Base-by-base conservation (phyloP, 2,113 vertebrate genomes). In the Corydoras maculifer region DNA sequence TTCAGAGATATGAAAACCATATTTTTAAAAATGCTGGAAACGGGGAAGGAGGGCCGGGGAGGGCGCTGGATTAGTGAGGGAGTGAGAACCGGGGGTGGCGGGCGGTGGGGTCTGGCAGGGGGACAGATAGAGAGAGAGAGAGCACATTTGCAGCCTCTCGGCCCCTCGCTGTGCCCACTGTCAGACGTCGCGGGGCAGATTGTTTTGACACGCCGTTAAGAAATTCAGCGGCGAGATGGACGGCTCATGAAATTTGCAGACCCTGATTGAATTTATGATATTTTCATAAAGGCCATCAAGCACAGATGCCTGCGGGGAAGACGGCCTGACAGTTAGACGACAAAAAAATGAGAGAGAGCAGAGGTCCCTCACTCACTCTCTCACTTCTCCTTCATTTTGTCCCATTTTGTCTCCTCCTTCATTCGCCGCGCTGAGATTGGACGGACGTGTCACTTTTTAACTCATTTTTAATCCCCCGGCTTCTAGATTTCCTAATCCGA, bases 221-320 rank as follows among this genome's bases (percentile, higher is more conserved):
- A 92, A 91, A 92, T 91, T 89, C 88, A 86, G 86, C 87, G 89
- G 86, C 87, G 90, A 92, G 91, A 92, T 91, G 92, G 90, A 92
- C 84, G 59, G 88, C 88, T 93, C 90, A 91, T 94, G 89, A 93
- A 93, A 92, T 91, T 92, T 93, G 91, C 91, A 92, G 91, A 86
- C 91, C 87, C 87, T 93, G 91, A 92, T 91, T 92, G 90, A 92
- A 92, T 93, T 93, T 91, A 80, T 80, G 76, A 80, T 84, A 92
- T 92, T 92, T 93, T 91, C 91, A 91, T 93, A 91, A 93, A 93
- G 88, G 84, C 90, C 86, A 91, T 91, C 89, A 93, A 77, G 69
- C 75, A 83, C 87, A 87, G 83, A 88, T 88, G 89, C 90, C 90
- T 90, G 84, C 82, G 84, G 90, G 88, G 76, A 66, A 84, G 72